phyloP scores from a whole-genome alignment of 2,888 invertebrate species.

The Zhuqinia jingwanae region DNA sequence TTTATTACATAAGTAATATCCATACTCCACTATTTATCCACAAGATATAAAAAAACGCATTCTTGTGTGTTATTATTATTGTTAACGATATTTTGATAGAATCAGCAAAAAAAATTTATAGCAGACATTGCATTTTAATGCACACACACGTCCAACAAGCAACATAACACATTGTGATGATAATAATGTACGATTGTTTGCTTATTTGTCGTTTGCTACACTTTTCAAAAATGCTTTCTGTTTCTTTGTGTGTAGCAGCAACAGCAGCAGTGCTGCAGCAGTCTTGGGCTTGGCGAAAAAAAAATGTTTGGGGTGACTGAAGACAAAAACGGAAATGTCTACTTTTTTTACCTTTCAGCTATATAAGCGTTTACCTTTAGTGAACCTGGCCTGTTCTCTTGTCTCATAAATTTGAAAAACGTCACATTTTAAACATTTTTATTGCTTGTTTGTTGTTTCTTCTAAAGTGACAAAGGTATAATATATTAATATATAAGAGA shows the following conservation, averaged over 20 bases:
- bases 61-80: slow-evolving; percentile 32
- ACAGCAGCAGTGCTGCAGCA: no score
- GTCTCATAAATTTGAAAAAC: neutral
- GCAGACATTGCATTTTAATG: slow-evolving; percentile 19
- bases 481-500: no score
- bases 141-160: slow-evolving; percentile 23
- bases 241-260: neutral
- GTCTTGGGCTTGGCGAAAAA: neutral
- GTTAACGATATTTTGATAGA: slow-evolving; percentile 33
- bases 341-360: neutral
- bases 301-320: neutral
- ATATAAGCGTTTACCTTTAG: no score
- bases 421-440: neutral
- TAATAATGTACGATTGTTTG: neutral
- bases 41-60: neutral
- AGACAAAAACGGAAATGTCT: slow-evolving; percentile 7
- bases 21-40: neutral
- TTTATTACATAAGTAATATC: neutral
- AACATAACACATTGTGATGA: neutral
- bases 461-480: neutral
- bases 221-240: no score
- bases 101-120: slow-evolving; percentile 25
- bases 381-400: neutral
- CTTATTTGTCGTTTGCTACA: neutral
- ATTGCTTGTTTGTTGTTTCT: neutral